A percentile compares a stretch with the other conserved stretches of the same genome.
Conservation (phyloP, 2,797 vertebrate genomes). For the Sarcoramphus papa region DNA sequence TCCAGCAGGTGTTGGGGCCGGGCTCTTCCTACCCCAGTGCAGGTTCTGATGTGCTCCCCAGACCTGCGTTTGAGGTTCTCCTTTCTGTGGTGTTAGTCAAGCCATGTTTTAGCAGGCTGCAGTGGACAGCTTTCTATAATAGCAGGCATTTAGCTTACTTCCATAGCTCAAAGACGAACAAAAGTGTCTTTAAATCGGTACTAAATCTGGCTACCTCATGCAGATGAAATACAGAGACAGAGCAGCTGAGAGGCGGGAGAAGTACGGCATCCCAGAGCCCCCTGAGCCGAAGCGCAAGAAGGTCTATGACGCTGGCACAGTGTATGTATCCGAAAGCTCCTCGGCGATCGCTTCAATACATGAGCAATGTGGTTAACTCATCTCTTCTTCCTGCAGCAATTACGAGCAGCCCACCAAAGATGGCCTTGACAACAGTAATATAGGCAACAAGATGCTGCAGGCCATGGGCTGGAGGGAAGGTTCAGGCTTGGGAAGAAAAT, state of each 20-base stretch:
- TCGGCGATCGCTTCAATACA: fast-evolving
- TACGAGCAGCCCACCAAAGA: slow-evolving; percentile 98
- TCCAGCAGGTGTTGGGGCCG: not conserved
- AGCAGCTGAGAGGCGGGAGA: slow-evolving; percentile 95
- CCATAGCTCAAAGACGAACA: not conserved
- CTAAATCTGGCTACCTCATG: not conserved
- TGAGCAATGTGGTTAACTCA: not conserved
- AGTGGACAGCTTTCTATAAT: not conserved
- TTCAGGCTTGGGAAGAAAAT: slow-evolving; percentile 93
- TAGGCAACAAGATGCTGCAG: slow-evolving; percentile 99
- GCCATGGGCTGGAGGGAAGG: slow-evolving; percentile 99
- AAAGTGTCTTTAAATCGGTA: not conserved
- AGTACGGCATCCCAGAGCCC: slow-evolving; percentile 96
- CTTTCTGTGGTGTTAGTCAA: not conserved
- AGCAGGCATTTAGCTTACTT: not conserved
- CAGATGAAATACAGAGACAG: slow-evolving; percentile 97
- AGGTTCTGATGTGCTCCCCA: not conserved
- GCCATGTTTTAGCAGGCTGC: not conserved
- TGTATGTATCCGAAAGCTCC: slow-evolving; percentile 75
- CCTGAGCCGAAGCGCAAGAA: slow-evolving; percentile 96
- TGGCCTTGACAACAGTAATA: slow-evolving; percentile 95
- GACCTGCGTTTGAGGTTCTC: not conserved
- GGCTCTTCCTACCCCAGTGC: not conserved
- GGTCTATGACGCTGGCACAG: slow-evolving; percentile 84
- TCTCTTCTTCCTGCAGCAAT: slow-evolving; percentile 77